Evolutionary conservation across 1,140 invertebrate genomes (phyloP), one percentile per base, ranked within the genome.

Genomic region (Phenacoccus solenopsis): DNA sequence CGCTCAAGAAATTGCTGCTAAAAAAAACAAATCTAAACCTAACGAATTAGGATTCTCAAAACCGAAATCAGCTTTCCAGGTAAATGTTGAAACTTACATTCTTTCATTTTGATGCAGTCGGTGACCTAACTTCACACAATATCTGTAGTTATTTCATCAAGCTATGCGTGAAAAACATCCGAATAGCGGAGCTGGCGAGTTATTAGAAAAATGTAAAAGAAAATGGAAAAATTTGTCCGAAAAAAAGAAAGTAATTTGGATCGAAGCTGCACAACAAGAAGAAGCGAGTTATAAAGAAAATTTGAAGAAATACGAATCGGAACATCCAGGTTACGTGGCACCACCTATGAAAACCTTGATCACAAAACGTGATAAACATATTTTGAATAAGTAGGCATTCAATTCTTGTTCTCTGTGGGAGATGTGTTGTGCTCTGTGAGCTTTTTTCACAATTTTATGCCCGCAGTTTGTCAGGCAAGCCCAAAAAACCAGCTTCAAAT

Each of bases 1-100:
- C 25, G 25, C 25, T 24, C 22, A 9, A 64, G 59, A 64, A 4
- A 10, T 22, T 10, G n/a, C n/a, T n/a, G n/a, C n/a, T n/a, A n/a
- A n/a, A n/a, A 64, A 64, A 64, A 64, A 64, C 12, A 64, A 25
- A 25, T 25, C 21, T 3, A 64, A 64, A 24, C 9, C 12, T 5
- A 20, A 64, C 25, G 22, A 25, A 13, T 64, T 64, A 25, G 59
- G 59, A 25, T 64, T 64, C 16, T 4, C 21, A 3, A 64, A 64
- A 64, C 59, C 59, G 22, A 64, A 64, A 64, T 64, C 59, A 16
- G 10, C 59, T 24, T 64, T 64, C 4, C 59, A 64, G 20, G 59
- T 64, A 64, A 25, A 10, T 38, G 9, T 10, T n/a, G n/a, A 38
- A 38, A 38, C n/a, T 38, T 38, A 38, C 32, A 38, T 38, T 38